Evolutionary conservation across 1,140 invertebrate species (phyloP), one percentile per base, ranked within the genome.

Genomic region (Meloidogyne floridensis): DNA sequence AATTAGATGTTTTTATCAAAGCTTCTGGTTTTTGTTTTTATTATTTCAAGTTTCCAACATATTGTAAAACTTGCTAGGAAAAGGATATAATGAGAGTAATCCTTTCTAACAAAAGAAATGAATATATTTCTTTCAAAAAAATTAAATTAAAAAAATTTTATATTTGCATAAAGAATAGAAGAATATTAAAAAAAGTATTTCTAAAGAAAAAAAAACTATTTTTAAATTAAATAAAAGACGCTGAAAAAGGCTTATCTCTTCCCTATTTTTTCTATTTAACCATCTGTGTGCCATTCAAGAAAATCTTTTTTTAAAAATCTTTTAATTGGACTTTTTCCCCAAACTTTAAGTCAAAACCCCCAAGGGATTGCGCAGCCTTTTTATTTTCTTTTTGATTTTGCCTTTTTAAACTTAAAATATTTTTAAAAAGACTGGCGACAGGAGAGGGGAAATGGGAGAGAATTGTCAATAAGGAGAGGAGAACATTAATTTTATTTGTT

Each of bases 281-380:
- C 59, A 65, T 65, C 59, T 65, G n/a, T 65, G 59, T 65, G 59
- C 59, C 59, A 65, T 65, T 65, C 59, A 65, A 65, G 59, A n/a
- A 65, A 65, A 65, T 65, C 59, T 65, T 65, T 59, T 59, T 15
- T 65, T 65, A 13, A 13, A n/a, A 65, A 65, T 65, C n/a, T n/a
- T 65, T n/a, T 65, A 65, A 65, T n/a, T 65, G n/a, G 11, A 54
- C 53, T 18, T n/a, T n/a, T 65, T 65, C n/a, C n/a, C 6, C 10
- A 65, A 65, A 65, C 59, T 65, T 65, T 65, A 65, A 65, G n/a
- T 65, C 59, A 54, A 54, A 54, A 54, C 0, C 7, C 59, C 10
- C n/a, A n/a, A 65, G 15, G 59, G 59, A 65, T n/a, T 65, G 59
- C 59, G 59, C 10, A n/a, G 56, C 15, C 13, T 59, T 73, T 73